Conservation (phyloP, 1,140 invertebrate genomes). For the Acyrthosiphon pisum region DNA sequence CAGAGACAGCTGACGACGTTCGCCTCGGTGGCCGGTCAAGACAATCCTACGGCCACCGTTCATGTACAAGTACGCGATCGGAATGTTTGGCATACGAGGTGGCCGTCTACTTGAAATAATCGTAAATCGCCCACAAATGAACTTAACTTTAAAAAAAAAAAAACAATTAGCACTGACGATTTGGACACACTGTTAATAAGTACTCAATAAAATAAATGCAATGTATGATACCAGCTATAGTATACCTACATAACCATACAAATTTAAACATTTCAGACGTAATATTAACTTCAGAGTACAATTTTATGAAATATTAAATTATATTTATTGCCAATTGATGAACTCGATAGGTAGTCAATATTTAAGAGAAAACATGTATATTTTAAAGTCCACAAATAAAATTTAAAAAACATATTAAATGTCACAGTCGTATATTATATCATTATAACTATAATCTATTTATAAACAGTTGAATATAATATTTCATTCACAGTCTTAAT, state of each 20-base stretch:
- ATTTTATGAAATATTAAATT: not conserved
- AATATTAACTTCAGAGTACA: not conserved
- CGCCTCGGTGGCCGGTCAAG: constrained; percentile 64
- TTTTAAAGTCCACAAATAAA: no score
- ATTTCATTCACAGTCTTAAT: no score
- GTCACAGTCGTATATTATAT: no score
- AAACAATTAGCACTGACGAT: not conserved
- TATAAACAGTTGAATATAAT: no score
- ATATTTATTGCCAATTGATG: not conserved
- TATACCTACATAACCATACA: not conserved
- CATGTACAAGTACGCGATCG: constrained; percentile 78
- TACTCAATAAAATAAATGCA: not conserved
- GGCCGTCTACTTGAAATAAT: constrained; percentile 64
- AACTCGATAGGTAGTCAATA: no score
- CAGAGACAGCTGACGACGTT: not conserved
- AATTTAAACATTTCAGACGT: not conserved
- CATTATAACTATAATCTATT: no score
- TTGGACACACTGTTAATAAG: not conserved
- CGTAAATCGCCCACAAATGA: constrained; percentile 58
- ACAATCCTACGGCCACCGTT: constrained; percentile 76
- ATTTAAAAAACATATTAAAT: no score
- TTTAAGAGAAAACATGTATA: no score
- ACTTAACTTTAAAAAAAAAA: not conserved
- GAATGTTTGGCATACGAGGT: constrained; percentile 78
- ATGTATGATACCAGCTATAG: not conserved